Percentiles rank a stretch among this genome's conserved stretches.
phyloP scores from a whole-genome alignment of 1,140 invertebrate genomes.

The Araneus ventricosus region DNA sequence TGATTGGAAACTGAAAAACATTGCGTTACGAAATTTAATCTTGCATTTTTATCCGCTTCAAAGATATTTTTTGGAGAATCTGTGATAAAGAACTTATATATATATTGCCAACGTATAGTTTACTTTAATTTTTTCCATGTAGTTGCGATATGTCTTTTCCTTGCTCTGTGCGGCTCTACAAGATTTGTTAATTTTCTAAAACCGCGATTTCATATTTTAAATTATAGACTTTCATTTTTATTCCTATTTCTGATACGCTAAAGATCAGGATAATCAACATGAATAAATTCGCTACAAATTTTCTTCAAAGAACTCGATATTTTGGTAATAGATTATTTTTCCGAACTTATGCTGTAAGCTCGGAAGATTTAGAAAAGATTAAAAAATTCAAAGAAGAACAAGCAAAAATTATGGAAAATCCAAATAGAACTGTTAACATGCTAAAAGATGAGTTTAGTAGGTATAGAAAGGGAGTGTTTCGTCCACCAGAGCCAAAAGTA shows the following conservation, averaged over 20 bases:
- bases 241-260: too few relatives aligned
- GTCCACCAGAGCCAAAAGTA: slow-evolving; percentile 58
- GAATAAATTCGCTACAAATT: slow-evolving; percentile 24
- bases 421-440: background rate
- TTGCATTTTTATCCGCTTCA: too few relatives aligned
- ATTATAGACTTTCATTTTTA: too few relatives aligned
- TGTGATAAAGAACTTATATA: too few relatives aligned
- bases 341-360: slow-evolving; percentile 7
- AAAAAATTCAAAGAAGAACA: slow-evolving; percentile 51
- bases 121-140: too few relatives aligned
- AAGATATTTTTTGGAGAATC: too few relatives aligned
- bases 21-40: too few relatives aligned
- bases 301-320: background rate
- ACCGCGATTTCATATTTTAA: too few relatives aligned
- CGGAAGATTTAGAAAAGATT: slow-evolving; percentile 68
- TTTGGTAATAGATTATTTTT: background rate
- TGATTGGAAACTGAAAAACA: too few relatives aligned
- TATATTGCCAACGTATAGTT: background rate
- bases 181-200: too few relatives aligned
- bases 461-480: slow-evolving; percentile 14
- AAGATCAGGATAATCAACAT: background rate
- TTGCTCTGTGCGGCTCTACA: too few relatives aligned
- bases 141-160: too few relatives aligned
- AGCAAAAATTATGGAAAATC: background rate
- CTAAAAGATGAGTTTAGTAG: slow-evolving; percentile 63